Percentiles rank a stretch among this genome's conserved stretches.
Conservation (phyloP, 2,113 vertebrate species). For the Neogale vison region DNA sequence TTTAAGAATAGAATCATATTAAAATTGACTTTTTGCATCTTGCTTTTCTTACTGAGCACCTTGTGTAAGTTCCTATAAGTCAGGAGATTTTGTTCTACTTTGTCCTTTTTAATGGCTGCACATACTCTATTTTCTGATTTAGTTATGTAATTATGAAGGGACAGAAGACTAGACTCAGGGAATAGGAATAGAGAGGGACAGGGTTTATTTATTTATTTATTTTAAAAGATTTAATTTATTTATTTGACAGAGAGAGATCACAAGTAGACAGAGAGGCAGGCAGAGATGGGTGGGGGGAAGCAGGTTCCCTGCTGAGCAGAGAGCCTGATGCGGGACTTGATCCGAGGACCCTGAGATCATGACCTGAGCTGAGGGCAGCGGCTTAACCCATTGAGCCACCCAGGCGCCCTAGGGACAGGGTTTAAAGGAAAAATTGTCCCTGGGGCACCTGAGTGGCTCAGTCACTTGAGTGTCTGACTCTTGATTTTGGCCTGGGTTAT, state of each 20-base stretch:
- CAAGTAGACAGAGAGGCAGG: too few relatives aligned
- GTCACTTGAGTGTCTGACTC: not conserved
- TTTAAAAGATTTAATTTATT: too few relatives aligned
- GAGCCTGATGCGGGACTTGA: too few relatives aligned
- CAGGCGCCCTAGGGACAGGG: not conserved
- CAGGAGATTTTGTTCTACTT: not conserved
- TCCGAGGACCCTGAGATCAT: too few relatives aligned
- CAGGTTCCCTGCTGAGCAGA: too few relatives aligned
- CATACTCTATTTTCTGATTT: conserved; percentile 11
- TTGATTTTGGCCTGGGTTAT: not conserved
- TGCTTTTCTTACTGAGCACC: not conserved
- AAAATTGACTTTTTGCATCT: not conserved
- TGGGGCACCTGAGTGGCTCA: not conserved
- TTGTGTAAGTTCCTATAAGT: not conserved
- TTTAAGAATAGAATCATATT: not conserved
- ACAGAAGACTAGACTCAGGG: not conserved
- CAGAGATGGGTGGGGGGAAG: too few relatives aligned
- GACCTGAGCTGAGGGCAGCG: too few relatives aligned
- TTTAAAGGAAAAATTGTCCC: not conserved
- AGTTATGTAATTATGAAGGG: not conserved
- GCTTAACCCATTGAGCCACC: too few relatives aligned
- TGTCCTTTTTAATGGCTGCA: not conserved
- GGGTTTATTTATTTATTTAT: not conserved
- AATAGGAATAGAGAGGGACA: not conserved
- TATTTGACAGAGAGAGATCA: too few relatives aligned